Evolutionary conservation across 2,113 vertebrate genomes (phyloP).

Genomic region (Heptranchias perlo): DNA sequence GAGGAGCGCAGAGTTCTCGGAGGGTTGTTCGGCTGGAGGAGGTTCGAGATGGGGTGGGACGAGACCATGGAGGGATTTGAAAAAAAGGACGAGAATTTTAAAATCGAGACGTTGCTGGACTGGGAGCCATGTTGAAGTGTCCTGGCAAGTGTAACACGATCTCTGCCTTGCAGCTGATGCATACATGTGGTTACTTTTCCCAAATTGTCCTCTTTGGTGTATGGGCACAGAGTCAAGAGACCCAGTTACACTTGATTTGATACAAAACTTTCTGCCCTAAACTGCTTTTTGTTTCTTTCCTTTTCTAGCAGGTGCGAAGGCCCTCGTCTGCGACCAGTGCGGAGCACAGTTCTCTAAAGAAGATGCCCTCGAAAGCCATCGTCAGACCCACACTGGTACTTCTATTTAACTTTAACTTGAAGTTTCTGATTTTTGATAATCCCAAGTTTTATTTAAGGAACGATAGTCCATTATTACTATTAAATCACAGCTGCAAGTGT

Average conservation of each 20-base stretch:
- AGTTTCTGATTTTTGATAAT: not conserved
- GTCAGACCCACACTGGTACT: slow-evolving; percentile 88
- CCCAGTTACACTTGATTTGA: not conserved
- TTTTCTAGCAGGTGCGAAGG: slow-evolving; percentile 84
- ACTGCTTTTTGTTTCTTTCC: not conserved
- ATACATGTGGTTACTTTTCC: not conserved
- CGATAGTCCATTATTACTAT: not conserved
- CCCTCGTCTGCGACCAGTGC: slow-evolving; percentile 94
- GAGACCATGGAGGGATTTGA: too few relatives aligned
- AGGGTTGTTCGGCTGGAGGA: too few relatives aligned
- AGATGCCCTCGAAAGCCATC: slow-evolving; percentile 87
- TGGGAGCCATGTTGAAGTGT: not conserved
- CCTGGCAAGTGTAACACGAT: not conserved
- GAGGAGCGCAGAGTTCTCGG: too few relatives aligned
- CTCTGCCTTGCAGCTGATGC: not conserved
- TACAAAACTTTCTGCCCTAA: not conserved
- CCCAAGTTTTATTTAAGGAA: not conserved
- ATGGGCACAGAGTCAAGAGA: too few relatives aligned
- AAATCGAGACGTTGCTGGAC: too few relatives aligned
- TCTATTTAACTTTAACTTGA: not conserved
- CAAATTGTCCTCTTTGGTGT: not conserved
- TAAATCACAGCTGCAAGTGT: not conserved
- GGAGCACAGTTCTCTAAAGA: slow-evolving; percentile 95
- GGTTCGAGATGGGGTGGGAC: too few relatives aligned
- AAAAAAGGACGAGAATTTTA: too few relatives aligned